Percentiles rank a stretch among this genome's conserved stretches.
Evolutionary conservation across 2,797 vertebrate genomes (phyloP).

Genomic region (Poecile montanus): DNA sequence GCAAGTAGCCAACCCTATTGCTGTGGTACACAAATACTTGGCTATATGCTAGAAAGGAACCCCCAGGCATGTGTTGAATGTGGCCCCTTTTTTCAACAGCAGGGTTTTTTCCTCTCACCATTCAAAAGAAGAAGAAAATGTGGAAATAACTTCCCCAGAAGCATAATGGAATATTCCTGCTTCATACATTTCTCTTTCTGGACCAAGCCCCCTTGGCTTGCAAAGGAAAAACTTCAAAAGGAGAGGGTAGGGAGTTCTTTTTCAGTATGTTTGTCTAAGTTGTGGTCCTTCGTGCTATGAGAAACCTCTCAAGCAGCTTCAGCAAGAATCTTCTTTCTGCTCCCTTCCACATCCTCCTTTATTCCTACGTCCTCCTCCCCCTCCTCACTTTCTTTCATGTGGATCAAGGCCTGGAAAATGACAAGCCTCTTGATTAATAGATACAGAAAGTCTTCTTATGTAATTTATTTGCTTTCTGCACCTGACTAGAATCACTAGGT

Average conservation of each 20-base stretch:
- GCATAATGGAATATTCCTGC: background rate
- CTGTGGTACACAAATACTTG: background rate
- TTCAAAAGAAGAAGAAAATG: background rate
- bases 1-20: background rate
- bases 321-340: background rate
- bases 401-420: slow-evolving; percentile 79
- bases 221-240: slow-evolving; percentile 35
- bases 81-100: background rate
- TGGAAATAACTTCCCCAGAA: background rate
- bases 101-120: background rate
- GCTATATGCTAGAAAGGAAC: background rate
- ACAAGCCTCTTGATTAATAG: slow-evolving; percentile 77
- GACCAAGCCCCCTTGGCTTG: background rate
- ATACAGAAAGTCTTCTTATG: slow-evolving; percentile 72
- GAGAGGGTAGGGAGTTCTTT: slow-evolving; percentile 3
- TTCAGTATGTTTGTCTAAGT: background rate
- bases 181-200: background rate
- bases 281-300: slow-evolving; percentile 7
- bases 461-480: slow-evolving; percentile 84
- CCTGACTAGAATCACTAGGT: slow-evolving; percentile 79
- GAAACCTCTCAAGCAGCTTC: slow-evolving; percentile 27
- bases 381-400: slow-evolving; percentile 72
- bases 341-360: slow-evolving; percentile 14
- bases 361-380: background rate
- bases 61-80: background rate